phyloP scores from a whole-genome alignment of 1,140 invertebrate species.

The Drosophila pruinosa region DNA sequence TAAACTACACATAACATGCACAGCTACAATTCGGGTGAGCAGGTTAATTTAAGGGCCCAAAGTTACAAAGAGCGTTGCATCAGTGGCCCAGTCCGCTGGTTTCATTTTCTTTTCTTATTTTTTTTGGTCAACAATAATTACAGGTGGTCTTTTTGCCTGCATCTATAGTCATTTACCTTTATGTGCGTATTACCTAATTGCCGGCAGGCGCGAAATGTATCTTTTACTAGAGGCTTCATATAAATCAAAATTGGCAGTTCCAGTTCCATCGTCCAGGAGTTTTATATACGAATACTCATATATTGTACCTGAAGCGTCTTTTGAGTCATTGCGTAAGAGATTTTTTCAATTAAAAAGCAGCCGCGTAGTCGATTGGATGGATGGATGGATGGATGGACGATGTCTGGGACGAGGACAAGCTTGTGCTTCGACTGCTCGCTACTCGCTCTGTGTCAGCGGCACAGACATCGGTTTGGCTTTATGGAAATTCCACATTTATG shows the following conservation, averaged over 20 bases:
- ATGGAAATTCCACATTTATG: constrained; percentile 73
- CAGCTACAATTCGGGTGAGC: constrained; percentile 38
- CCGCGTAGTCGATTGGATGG: constrained; percentile 13
- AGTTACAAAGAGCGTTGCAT: constrained; percentile 32
- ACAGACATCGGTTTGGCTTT: constrained; percentile 33
- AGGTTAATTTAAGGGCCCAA: constrained; percentile 48
- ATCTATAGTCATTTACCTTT: constrained; percentile 40
- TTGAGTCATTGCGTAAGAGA: constrained; percentile 45
- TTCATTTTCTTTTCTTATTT: neutral
- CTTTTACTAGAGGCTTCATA: constrained; percentile 21
- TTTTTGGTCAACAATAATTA: constrained; percentile 38
- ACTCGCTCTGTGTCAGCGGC: constrained; percentile 53
- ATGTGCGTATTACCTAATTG: constrained; percentile 56
- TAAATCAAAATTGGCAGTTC: constrained; percentile 64
- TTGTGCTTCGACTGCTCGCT: neutral
- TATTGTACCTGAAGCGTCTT: neutral
- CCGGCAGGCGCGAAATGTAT: constrained; percentile 41
- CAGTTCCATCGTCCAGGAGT: constrained; percentile 36
- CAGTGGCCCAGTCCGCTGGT: constrained; percentile 8
- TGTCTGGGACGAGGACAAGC: constrained; percentile 17
- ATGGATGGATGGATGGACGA: neutral
- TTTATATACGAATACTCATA: neutral
- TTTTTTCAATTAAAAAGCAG: constrained; percentile 48
- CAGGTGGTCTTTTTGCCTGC: constrained; percentile 22
- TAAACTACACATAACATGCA: neutral